Base-by-base conservation (phyloP, 2,113 vertebrate species). In the Syngnathus typhle region DNA sequence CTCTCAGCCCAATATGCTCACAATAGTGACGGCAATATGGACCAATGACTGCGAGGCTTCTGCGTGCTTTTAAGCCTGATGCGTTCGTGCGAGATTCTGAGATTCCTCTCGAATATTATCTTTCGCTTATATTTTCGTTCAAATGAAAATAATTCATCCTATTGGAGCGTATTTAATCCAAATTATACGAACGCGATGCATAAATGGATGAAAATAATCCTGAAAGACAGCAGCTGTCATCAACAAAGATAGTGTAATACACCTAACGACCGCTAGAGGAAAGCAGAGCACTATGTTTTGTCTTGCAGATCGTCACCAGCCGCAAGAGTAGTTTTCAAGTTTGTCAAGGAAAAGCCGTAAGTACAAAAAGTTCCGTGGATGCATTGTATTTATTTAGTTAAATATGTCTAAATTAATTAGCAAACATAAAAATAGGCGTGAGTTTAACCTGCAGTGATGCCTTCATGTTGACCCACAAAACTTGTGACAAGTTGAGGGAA, bases 381-480 rank as follows among this genome's bases (percentile, higher is more conserved):
- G 27, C 27, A 32, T 32, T 32, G 11, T 43, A 9, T 43, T 43
- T 43, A 41, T 41, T 41, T 6, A 43, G 41, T 43, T 43, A 43
- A 43, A 43, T 6, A 46, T 16, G 5, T 5, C 5, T 0, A 47
- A 15, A 15, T 47, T 47, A 16, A 47, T 16, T 47, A 47, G 5
- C 6, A 47, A 18, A 47, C 44, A 47, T 47, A n/a, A 7, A 2
- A 51, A 51, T n/a, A 23, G 18, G 19, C 9, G 51, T 52, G 13
- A 32, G 32, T 55, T 32, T 32, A 32, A 32, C 27, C 27, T 15
- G 11, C 7, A 43, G n/a, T 18, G 43, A n/a, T 4, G 36, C 64
- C 18, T 75, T 11, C 62, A 61, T 52, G 71, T 72, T 88, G 90
- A 90, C 91, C 90, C 85, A 89, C 86, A 91, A 91, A 91, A 92